Conservation (phyloP, 30 jellyfish, hydroid and myxozoan species). For the Phacellophora camtschatica region DNA sequence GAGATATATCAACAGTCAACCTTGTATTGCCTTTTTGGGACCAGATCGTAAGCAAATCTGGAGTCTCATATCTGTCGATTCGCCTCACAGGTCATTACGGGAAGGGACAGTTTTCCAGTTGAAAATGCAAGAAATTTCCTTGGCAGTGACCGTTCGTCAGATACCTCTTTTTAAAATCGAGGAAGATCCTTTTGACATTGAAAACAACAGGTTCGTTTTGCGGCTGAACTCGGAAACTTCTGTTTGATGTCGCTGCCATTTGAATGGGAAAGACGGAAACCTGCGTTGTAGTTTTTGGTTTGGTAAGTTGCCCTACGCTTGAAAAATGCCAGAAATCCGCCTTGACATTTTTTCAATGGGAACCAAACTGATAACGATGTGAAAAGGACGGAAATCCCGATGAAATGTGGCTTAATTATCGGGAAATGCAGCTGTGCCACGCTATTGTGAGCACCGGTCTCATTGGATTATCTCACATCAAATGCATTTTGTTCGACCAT, state of each 20-base stretch:
- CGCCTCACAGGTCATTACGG: slow-evolving; percentile 76
- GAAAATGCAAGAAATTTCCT: slow-evolving; percentile 59
- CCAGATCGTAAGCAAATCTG: slow-evolving; percentile 79
- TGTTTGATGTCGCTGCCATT: slow-evolving; percentile 54
- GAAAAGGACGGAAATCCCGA: slow-evolving; percentile 33
- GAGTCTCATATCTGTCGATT: slow-evolving; percentile 74
- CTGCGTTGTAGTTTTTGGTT: background rate
- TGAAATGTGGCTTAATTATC: background rate
- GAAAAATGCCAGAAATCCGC: background rate
- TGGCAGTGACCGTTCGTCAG: slow-evolving; percentile 86
- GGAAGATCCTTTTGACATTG: slow-evolving; percentile 80
- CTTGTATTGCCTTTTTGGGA: slow-evolving; percentile 78
- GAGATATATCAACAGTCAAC: slow-evolving; percentile 82
- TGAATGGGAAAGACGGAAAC: background rate
- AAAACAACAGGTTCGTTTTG: slow-evolving; percentile 73
- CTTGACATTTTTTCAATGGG: background rate
- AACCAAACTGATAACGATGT: background rate
- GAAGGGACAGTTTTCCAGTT: slow-evolving; percentile 89
- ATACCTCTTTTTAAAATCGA: slow-evolving; percentile 75
- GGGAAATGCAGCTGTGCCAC: background rate
- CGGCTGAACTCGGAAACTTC: slow-evolving; percentile 97
- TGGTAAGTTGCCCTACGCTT: background rate
- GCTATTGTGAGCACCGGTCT: background rate
- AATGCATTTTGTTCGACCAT: background rate
- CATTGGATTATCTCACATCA: background rate